Conservation (phyloP, 2,888 invertebrate genomes). For the Creontiades dilutus region DNA sequence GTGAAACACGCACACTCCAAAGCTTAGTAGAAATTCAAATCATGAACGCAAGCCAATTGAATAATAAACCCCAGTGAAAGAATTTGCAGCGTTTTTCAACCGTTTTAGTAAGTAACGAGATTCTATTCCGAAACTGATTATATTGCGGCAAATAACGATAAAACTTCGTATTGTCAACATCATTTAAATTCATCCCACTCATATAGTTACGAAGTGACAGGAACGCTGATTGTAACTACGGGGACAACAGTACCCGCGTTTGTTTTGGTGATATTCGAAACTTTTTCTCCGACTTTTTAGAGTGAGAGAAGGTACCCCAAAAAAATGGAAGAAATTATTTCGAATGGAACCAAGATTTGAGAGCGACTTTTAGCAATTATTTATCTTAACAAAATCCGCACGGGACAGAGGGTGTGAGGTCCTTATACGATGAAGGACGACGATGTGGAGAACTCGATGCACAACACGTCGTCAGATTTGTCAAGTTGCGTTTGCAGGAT, state of each 20-base stretch:
- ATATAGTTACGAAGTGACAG: not conserved
- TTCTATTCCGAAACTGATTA: too few species aligned
- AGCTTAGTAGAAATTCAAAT: too few species aligned
- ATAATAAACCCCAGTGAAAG: too few species aligned
- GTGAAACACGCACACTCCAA: too few species aligned
- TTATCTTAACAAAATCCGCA: not conserved
- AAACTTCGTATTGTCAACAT: not conserved
- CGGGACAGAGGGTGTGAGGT: not conserved
- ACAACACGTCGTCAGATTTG: conserved; percentile 66
- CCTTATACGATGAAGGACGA: conserved; percentile 36
- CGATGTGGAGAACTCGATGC: conserved; percentile 49
- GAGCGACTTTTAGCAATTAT: not conserved
- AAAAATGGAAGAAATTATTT: not conserved
- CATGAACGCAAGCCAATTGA: too few species aligned
- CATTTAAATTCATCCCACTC: not conserved
- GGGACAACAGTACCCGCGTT: not conserved
- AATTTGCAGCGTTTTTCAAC: too few species aligned
- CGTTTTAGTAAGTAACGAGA: too few species aligned
- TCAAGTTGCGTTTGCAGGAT: conserved; percentile 73
- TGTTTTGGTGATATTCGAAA: not conserved
- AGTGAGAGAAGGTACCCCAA: not conserved
- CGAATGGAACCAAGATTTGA: not conserved
- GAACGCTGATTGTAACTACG: not conserved
- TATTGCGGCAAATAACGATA: too few species aligned
- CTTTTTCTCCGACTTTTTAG: conserved; percentile 16